These are phyloP conservation scores for Drosophila virilis DNA, from an alignment of 1,140 invertebrate genomes.

Conservation along the genomic window DNA sequence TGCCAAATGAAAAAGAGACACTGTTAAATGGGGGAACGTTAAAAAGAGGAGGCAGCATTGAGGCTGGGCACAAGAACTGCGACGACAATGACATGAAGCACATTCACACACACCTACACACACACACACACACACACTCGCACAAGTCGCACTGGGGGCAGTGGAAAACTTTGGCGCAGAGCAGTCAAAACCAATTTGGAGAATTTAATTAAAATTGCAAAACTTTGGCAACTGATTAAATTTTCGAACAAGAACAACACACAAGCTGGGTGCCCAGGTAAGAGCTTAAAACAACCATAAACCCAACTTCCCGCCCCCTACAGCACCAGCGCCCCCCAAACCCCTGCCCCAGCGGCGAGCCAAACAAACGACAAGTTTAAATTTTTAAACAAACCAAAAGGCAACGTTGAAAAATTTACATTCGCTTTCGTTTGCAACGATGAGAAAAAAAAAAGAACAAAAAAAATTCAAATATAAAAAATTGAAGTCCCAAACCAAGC, in stretches of 20 bases:
- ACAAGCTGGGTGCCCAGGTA: constrained; percentile 48
- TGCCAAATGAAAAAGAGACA: constrained; percentile 47
- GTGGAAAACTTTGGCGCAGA: constrained; percentile 79
- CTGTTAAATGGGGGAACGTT: constrained; percentile 19
- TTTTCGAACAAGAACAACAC: constrained; percentile 63
- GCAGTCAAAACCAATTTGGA: constrained; percentile 83
- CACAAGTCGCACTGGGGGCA: constrained; percentile 11
- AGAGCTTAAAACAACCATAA: constrained; percentile 70
- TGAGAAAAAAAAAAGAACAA: constrained; percentile 35
- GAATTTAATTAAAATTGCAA: constrained; percentile 84
- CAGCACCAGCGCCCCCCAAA: background rate
- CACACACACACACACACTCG: constrained; percentile 20
- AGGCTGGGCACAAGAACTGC: constrained; percentile 18
- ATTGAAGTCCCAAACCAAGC: constrained; percentile 54
- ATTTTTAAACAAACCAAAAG: constrained; percentile 73
- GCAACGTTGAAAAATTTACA: constrained; percentile 73
- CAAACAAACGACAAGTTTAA: constrained; percentile 71
- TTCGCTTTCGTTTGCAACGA: constrained; percentile 77
- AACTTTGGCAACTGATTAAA: constrained; percentile 83
- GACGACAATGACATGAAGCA: constrained; percentile 61
- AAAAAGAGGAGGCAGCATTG: background rate
- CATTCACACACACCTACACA: constrained; percentile 4
- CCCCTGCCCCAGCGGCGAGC: background rate
- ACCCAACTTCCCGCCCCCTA: background rate
- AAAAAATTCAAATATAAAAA: constrained; percentile 53